Conservation (phyloP, 1,140 invertebrate genomes). For the Yoshiicerus persimilis region DNA sequence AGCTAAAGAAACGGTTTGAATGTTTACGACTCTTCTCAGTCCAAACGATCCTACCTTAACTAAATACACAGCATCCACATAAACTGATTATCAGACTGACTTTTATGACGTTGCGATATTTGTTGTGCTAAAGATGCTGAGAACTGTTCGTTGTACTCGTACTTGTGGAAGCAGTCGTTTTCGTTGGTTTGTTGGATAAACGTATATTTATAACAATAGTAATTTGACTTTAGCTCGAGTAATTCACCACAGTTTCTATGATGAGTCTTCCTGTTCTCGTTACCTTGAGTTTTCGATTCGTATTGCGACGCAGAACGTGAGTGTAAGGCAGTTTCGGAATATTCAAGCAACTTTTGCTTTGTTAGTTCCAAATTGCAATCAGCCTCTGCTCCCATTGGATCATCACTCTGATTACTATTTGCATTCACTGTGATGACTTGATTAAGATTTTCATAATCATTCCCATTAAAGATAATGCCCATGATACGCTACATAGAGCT, state of each 20-base stretch:
- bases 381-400: background rate
- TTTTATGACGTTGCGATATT: background rate
- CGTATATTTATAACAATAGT: background rate
- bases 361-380: background rate
- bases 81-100: background rate
- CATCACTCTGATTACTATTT: background rate
- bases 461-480: background rate
- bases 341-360: background rate
- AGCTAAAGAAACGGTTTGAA: background rate
- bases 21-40: background rate
- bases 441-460: background rate
- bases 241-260: background rate
- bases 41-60: background rate
- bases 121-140: background rate
- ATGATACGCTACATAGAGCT: background rate
- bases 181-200: background rate
- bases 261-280: background rate
- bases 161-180: constrained; percentile 25
- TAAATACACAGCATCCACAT: background rate
- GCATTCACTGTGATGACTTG: background rate
- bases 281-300: background rate
- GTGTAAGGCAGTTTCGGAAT: background rate
- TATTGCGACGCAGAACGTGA: background rate
- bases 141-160: constrained; percentile 24
- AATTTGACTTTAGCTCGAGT: background rate